phyloP scores from a whole-genome alignment of 2,797 vertebrate species.

The Sylvilagus floridanus region DNA sequence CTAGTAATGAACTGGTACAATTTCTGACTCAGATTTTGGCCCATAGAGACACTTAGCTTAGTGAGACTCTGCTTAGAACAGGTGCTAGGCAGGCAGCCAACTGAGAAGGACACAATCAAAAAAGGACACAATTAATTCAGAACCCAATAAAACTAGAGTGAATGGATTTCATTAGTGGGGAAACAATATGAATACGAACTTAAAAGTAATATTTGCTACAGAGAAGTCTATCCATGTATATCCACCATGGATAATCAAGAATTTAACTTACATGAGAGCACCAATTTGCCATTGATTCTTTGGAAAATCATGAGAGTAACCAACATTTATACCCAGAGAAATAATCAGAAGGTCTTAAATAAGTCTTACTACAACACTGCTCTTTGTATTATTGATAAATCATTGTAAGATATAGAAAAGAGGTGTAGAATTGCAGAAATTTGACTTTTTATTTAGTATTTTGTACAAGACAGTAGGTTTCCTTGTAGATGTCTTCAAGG shows the following conservation, averaged over 20 bases:
- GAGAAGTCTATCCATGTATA: background rate
- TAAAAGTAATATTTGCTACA: slow-evolving; percentile 48
- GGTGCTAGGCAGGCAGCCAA: background rate
- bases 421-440: background rate
- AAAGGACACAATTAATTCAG: slow-evolving; percentile 59
- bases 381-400: slow-evolving; percentile 27
- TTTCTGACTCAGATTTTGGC: background rate
- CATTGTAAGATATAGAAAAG: background rate
- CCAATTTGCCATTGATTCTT: background rate
- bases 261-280: background rate
- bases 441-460: slow-evolving; percentile 10
- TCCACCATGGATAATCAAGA: background rate
- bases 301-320: slow-evolving; percentile 57
- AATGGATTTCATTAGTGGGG: background rate
- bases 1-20: background rate
- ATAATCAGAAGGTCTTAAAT: slow-evolving; percentile 1
- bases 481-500: background rate
- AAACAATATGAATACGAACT: background rate
- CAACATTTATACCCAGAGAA: slow-evolving; percentile 29
- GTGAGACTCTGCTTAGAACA: background rate
- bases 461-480: background rate
- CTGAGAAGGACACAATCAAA: background rate
- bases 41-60: background rate
- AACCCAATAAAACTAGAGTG: slow-evolving; percentile 53
- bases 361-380: background rate